phyloP scores from a whole-genome alignment of 2,888 invertebrate genomes.

The Hypselothyrea guttata region DNA sequence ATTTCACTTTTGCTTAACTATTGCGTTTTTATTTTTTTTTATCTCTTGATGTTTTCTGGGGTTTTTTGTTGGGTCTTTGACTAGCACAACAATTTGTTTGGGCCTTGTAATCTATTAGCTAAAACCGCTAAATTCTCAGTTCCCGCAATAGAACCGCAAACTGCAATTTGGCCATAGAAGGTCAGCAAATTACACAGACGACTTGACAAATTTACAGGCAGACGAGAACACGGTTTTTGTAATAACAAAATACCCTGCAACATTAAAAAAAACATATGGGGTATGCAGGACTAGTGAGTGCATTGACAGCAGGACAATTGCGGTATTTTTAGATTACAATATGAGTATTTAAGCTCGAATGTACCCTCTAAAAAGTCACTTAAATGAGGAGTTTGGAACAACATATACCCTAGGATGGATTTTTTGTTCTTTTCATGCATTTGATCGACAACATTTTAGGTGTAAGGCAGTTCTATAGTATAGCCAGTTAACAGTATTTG shows the following conservation, averaged over 20 bases:
- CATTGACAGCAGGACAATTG: too few species aligned
- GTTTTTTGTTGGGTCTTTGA: constrained; percentile 3
- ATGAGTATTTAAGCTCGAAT: too few species aligned
- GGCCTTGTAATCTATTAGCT: constrained; percentile 34
- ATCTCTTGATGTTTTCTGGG: background rate
- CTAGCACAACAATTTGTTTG: constrained; percentile 12
- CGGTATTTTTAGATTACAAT: too few species aligned
- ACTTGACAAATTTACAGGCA: constrained; percentile 53
- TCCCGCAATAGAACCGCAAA: constrained; percentile 10
- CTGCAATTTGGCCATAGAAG: constrained; percentile 51
- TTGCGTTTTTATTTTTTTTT: background rate
- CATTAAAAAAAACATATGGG: background rate
- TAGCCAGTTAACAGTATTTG: too few species aligned
- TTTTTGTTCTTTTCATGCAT: too few species aligned
- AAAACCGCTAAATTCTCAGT: constrained; percentile 16
- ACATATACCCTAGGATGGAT: too few species aligned
- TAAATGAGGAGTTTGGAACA: too few species aligned
- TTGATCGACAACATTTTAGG: too few species aligned
- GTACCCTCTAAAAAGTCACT: too few species aligned
- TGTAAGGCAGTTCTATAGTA: too few species aligned
- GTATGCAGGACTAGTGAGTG: background rate
- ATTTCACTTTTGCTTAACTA: constrained; percentile 54
- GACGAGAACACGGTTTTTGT: constrained; percentile 39
- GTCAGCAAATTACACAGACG: constrained; percentile 27
- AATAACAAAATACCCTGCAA: constrained; percentile 18